Conservation (phyloP, 2,113 vertebrate species). For the Thamnophis sirtalis region DNA sequence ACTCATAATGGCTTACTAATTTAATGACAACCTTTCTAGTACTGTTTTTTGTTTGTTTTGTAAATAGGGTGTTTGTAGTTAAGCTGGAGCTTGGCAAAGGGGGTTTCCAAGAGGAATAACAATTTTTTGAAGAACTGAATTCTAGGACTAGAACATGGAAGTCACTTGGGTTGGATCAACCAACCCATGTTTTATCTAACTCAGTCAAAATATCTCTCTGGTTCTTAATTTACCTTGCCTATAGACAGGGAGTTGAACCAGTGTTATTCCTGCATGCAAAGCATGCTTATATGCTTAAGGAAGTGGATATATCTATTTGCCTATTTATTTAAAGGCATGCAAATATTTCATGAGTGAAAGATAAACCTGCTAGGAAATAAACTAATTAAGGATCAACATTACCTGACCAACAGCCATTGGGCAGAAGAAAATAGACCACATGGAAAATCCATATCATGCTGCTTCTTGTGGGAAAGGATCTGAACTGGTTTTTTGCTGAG, state of each 20-base stretch:
- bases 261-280: not conserved
- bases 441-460: not conserved
- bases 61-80: not conserved
- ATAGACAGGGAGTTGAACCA: not conserved
- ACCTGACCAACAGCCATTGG: not conserved
- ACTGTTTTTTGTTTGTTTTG: not conserved
- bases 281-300: too few relatives aligned
- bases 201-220: not conserved
- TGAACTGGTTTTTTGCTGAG: slow-evolving; percentile 3
- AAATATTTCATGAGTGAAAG: not conserved
- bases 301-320: not conserved
- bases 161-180: not conserved
- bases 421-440: not conserved
- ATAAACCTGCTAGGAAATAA: not conserved
- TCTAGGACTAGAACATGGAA: not conserved
- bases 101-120: not conserved
- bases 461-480: slow-evolving; percentile 2
- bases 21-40: not conserved
- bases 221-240: not conserved
- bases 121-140: not conserved
- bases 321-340: not conserved
- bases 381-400: not conserved
- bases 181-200: not conserved
- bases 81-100: not conserved
- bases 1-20: not conserved